phyloP scores from a whole-genome alignment of 53 echinoderm and acorn worm genomes.

The Stichopus horrens region DNA sequence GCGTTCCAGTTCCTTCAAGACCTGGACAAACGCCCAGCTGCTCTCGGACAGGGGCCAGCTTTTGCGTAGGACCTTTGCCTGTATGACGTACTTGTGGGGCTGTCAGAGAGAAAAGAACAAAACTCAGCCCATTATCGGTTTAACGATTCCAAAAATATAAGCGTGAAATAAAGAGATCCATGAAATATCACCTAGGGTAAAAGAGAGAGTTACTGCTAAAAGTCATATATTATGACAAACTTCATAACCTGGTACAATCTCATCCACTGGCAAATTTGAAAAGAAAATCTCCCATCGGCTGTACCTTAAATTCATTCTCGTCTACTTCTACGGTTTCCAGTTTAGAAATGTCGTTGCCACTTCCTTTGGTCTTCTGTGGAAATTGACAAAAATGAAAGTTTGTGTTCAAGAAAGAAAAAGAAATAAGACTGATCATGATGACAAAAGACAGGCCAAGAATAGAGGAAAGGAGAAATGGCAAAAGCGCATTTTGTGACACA shows the following conservation, averaged over 20 bases:
- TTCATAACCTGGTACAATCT: neutral
- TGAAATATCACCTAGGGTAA: no score
- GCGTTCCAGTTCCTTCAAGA: constrained; percentile 91
- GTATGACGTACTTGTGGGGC: constrained; percentile 99
- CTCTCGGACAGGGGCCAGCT: constrained; percentile 99
- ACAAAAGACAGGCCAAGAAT: neutral
- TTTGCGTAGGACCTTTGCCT: constrained; percentile 93
- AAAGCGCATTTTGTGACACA: neutral
- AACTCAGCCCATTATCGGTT: neutral
- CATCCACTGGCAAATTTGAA: neutral
- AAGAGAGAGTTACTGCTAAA: no score
- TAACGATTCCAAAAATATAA: neutral
- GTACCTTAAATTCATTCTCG: constrained; percentile 85
- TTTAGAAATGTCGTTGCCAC: constrained; percentile 65
- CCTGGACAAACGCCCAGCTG: constrained; percentile 99
- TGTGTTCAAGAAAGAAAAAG: neutral
- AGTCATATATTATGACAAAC: no score
- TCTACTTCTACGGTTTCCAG: constrained; percentile 49
- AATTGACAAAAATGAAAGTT: neutral
- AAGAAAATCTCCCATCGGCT: no score
- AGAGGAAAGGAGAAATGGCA: neutral
- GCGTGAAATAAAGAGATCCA: neutral
- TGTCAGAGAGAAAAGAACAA: constrained; percentile 26
- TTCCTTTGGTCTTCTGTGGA: constrained; percentile 57
- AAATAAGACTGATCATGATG: no score